These are phyloP conservation scores for Halocynthia roretzi DNA, from an alignment of 23 tunicate species.

Conservation along the genomic window DNA sequence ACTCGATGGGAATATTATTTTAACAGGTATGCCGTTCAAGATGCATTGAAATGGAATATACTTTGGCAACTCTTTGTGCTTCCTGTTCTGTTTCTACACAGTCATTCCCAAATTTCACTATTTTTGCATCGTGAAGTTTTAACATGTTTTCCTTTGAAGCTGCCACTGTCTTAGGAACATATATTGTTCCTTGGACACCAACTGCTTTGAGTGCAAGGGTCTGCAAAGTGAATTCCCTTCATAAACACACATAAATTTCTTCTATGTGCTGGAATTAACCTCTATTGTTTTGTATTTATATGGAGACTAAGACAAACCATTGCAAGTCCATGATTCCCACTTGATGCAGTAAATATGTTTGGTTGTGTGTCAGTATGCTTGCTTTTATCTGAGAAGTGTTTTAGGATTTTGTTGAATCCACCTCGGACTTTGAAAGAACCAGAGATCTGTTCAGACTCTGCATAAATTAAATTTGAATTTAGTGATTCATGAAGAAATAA, in stretches of 20 bases:
- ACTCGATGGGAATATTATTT: neutral
- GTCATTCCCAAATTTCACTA: slow-evolving; percentile 50
- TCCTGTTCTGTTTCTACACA: slow-evolving; percentile 68
- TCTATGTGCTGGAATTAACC: too few relatives aligned
- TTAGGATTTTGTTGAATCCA: slow-evolving; percentile 60
- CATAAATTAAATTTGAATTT: neutral
- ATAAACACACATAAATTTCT: too few relatives aligned
- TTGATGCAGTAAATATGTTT: slow-evolving; percentile 64
- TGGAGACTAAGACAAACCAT: slow-evolving; percentile 2
- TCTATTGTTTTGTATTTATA: neutral
- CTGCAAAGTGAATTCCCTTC: neutral
- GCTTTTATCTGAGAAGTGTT: neutral
- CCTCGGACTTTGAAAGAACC: slow-evolving; percentile 89
- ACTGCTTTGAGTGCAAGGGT: neutral
- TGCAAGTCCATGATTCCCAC: slow-evolving; percentile 91
- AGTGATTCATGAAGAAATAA: too few relatives aligned
- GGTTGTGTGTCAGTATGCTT: neutral
- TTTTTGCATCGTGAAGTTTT: slow-evolving; percentile 31
- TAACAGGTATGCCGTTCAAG: neutral
- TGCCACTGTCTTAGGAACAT: slow-evolving; percentile 46
- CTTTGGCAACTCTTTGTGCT: slow-evolving; percentile 48
- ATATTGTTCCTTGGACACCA: slow-evolving; percentile 41
- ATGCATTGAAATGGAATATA: neutral
- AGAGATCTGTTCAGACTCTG: slow-evolving; percentile 74
- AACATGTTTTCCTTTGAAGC: slow-evolving; percentile 39